Evolutionary conservation across 2,888 invertebrate genomes (phyloP).

Genomic region (Tachystola acroxantha): DNA sequence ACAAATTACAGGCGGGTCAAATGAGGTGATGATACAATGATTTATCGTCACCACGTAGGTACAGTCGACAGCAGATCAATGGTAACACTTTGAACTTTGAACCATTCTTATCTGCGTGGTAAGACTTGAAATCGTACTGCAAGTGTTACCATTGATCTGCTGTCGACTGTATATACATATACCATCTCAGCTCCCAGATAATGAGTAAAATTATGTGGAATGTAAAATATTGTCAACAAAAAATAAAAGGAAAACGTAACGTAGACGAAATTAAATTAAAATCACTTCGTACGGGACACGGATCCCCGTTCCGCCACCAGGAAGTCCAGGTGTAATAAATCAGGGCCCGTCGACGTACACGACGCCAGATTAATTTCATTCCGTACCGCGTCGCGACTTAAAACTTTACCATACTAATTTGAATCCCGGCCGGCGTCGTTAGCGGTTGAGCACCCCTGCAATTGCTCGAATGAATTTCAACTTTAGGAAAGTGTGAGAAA

Average conservation of each 20-base stretch:
- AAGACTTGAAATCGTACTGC: too few relatives aligned
- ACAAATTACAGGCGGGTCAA: too few relatives aligned
- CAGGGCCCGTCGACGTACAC: slow-evolving; percentile 21
- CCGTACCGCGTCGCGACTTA: slow-evolving; percentile 15
- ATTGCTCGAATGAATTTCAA: not conserved
- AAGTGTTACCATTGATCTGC: too few relatives aligned
- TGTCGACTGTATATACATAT: too few relatives aligned
- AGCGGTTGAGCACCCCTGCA: slow-evolving; percentile 19
- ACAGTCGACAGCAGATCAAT: too few relatives aligned
- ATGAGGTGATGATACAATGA: too few relatives aligned
- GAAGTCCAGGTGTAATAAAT: slow-evolving; percentile 35
- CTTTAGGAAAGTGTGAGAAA: not conserved
- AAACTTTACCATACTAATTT: slow-evolving; percentile 31
- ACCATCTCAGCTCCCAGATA: too few relatives aligned
- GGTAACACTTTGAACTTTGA: too few relatives aligned
- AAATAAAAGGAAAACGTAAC: not conserved
- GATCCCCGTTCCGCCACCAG: slow-evolving; percentile 10
- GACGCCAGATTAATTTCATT: slow-evolving; percentile 27
- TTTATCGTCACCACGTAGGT: too few relatives aligned
- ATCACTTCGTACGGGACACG: slow-evolving; percentile 9
- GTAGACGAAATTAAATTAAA: slow-evolving; percentile 16
- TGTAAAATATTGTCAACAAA: too few relatives aligned
- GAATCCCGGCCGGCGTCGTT: slow-evolving; percentile 20
- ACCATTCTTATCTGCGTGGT: too few relatives aligned
- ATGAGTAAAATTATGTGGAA: too few relatives aligned